Evolutionary conservation across 92 coral and sea anemone genomes (phyloP), one percentile per base, ranked within the genome.

Genomic region (Epizoanthus illoricatus): DNA sequence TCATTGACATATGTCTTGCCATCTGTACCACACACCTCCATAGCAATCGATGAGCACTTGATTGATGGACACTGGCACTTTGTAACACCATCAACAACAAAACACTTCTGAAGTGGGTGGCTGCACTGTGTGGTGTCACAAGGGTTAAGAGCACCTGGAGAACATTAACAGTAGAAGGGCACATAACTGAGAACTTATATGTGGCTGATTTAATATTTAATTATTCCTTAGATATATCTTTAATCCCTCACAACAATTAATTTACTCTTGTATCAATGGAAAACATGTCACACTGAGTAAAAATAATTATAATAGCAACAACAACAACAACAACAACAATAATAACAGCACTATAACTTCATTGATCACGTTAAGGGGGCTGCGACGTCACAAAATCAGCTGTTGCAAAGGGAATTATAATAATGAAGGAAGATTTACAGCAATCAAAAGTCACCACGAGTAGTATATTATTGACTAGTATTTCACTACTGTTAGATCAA

Each of bases 11-110:
- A 89, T 4, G 93, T 87, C 73, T 80, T 83, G 9, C 95, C 92
- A 68, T 92, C 91, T n/a, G 95, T 86, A 23, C 90, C 95, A 80
- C 95, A 92, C 20, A 92, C 90, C 23, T 89, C 90, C 10, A 54
- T 69, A 80, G 83, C 84, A 15, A 74, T 83, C 64, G 84, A 55
- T 0, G 90, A 69, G 41, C 90, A 87, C 12, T 74, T 60, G 39
- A 73, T 45, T 2, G 67, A 5, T 28, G 88, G 89, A 36, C 95
- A 92, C 23, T 74, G 84, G 81, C 95, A 92, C 13, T 71, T 75
- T 3, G 89, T 84, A 0, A 56, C 80, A 39, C 71, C 82, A 20
- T 85, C 75, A 10, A 60, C 71, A 28, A 61, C 84, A 13, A 71
- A 57, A 65, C 95, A 92, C 56, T 21, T 92, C 75, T 88, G 91